These are phyloP conservation scores for Atopsyche davidsoni DNA, from an alignment of 1,140 invertebrate species.

Conservation along the genomic window DNA sequence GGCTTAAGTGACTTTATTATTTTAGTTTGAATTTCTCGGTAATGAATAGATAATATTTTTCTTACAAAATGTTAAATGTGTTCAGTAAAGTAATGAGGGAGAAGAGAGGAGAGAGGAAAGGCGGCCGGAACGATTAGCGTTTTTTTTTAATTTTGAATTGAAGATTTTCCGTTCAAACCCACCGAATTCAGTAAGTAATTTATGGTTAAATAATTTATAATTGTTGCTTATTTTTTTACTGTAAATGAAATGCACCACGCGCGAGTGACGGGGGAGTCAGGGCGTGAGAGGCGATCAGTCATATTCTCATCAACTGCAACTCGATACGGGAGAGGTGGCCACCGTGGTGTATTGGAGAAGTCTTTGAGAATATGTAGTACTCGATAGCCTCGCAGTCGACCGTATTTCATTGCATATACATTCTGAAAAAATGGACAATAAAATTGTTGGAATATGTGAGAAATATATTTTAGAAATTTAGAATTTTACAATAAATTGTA, in stretches of 20 bases:
- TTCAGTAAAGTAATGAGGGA: conserved; percentile 20
- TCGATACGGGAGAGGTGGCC: too few relatives aligned
- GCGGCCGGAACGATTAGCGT: conserved; percentile 2
- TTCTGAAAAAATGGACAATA: too few relatives aligned
- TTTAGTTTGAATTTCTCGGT: conserved; percentile 14
- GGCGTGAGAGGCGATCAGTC: too few relatives aligned
- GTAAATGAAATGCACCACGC: neutral
- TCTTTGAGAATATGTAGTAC: too few relatives aligned
- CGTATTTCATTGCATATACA: too few relatives aligned
- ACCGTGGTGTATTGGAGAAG: too few relatives aligned
- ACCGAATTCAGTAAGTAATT: conserved; percentile 25
- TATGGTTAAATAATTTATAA: conserved; percentile 22
- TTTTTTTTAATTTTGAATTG: conserved; percentile 3
- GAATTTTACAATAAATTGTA: too few relatives aligned
- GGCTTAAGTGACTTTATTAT: conserved; percentile 15
- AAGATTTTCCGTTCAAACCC: conserved; percentile 19
- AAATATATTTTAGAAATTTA: too few relatives aligned
- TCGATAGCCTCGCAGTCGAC: too few relatives aligned
- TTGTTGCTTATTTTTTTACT: conserved; percentile 12
- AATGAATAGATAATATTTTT: conserved; percentile 17
- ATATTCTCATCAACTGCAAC: too few relatives aligned
- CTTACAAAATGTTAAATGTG: conserved; percentile 26
- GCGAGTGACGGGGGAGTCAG: too few relatives aligned
- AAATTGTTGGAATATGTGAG: too few relatives aligned
- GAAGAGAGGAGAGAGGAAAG: conserved; percentile 7